Evolutionary conservation across 1,140 invertebrate species (phyloP).

Genomic region (Diorhabda carinulata): DNA sequence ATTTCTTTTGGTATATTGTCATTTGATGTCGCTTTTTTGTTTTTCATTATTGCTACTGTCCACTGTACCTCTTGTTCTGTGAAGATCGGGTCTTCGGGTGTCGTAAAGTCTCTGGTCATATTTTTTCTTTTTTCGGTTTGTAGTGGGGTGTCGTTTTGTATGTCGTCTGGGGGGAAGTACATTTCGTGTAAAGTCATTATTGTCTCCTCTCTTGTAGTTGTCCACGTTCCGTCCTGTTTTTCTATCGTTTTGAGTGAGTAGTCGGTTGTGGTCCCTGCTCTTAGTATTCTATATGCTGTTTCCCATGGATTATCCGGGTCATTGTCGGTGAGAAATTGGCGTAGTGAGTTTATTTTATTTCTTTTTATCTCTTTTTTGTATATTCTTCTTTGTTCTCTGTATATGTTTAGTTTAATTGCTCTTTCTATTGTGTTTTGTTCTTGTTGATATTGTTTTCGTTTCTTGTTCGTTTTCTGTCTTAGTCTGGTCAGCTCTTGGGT

Average conservation of each 20-base stretch:
- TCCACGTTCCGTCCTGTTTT: neutral
- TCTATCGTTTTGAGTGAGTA: neutral
- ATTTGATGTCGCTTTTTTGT: neutral
- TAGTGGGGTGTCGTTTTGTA: too few species aligned
- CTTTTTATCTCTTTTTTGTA: slow-evolving; percentile 5
- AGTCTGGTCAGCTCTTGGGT: neutral
- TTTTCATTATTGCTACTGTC: neutral
- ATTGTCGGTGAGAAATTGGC: neutral
- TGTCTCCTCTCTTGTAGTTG: too few species aligned
- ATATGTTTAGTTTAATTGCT: neutral
- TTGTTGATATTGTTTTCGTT: neutral
- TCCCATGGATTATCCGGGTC: neutral
- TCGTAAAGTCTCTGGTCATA: too few species aligned
- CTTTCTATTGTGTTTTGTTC: neutral
- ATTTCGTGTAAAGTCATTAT: too few species aligned
- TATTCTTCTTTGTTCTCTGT: neutral
- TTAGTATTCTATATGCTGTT: neutral
- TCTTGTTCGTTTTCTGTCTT: neutral
- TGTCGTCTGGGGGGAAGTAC: too few species aligned
- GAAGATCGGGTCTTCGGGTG: too few species aligned
- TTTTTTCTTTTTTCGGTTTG: too few species aligned
- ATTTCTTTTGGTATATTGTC: neutral
- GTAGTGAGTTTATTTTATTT: neutral
- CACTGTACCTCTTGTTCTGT: neutral
- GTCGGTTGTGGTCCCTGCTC: neutral